Conservation (phyloP, 2,888 invertebrate species). For the Ectobius pallidus region DNA sequence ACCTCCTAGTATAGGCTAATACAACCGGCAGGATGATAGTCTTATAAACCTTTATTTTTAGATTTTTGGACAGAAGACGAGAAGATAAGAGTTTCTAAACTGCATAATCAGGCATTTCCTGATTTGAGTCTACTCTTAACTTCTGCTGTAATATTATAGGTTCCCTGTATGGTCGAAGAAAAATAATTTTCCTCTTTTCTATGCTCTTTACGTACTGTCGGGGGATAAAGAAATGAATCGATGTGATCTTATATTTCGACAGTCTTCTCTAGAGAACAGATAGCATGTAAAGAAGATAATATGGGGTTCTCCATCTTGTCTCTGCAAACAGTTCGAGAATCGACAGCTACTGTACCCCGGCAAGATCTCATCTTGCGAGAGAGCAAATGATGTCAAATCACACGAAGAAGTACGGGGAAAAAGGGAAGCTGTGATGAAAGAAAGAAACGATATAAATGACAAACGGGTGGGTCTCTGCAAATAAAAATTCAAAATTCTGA, state of each 20-base stretch:
- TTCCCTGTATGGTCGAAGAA: no score
- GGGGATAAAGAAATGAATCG: no score
- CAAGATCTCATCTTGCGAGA: background rate
- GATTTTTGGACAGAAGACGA: no score
- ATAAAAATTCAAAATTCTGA: background rate
- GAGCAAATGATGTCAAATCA: background rate
- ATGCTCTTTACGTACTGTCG: no score
- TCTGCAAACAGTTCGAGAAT: constrained; percentile 8
- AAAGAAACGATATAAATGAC: background rate
- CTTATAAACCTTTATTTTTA: no score
- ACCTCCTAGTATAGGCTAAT: no score
- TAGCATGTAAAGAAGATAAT: background rate
- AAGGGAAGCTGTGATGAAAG: background rate
- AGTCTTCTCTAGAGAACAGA: background rate
- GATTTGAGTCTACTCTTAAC: no score
- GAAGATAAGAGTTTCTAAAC: no score
- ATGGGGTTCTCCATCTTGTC: background rate
- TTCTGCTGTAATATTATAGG: no score
- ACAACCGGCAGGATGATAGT: no score
- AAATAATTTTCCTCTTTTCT: no score
- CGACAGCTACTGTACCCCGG: background rate
- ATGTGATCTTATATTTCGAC: background rate
- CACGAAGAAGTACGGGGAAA: background rate
- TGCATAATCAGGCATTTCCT: no score
- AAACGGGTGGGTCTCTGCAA: background rate